Conservation (phyloP, 2,113 vertebrate genomes). For the Ochotona curzoniae region DNA sequence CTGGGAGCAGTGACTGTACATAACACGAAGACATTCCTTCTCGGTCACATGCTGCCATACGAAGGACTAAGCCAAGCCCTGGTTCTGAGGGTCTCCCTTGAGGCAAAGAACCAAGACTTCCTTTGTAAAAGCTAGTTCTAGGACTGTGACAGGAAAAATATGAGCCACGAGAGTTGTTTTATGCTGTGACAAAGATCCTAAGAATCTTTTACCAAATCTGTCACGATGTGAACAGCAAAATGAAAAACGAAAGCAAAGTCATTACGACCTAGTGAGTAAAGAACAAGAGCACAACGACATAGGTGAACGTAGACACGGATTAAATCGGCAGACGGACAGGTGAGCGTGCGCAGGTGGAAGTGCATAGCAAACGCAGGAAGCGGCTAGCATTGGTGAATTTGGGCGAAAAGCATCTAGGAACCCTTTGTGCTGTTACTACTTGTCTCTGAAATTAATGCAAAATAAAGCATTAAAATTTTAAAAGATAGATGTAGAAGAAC, state of each 20-base stretch:
- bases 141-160: background rate
- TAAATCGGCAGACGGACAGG: background rate
- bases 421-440: background rate
- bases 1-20: background rate
- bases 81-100: background rate
- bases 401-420: background rate
- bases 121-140: background rate
- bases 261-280: background rate
- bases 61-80: background rate
- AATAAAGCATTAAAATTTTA: background rate
- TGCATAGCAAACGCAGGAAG: background rate
- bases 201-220: background rate
- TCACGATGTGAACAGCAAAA: background rate
- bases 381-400: background rate
- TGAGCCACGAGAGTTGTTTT: background rate
- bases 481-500: background rate
- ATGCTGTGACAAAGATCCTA: background rate
- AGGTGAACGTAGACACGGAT: too few relatives aligned
- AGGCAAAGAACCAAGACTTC: background rate
- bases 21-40: background rate
- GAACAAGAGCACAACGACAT: background rate
- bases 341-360: background rate
- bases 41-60: background rate
- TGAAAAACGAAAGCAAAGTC: slow-evolving; percentile 5
- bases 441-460: slow-evolving; percentile 43